phyloP scores from a whole-genome alignment of 2,113 vertebrate genomes.

The Danio rerio region GRCz12tu NC_133195.1:34066001-34066500 shows the following conservation, averaged over 20 bases:
- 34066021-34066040: constrained; percentile 72
- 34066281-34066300: constrained; percentile 85
- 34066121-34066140: constrained; percentile 84
- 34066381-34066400: constrained; percentile 77
- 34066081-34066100: constrained; percentile 86
- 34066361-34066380: constrained; percentile 70
- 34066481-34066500: constrained; percentile 73
- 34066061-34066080: constrained; percentile 79
- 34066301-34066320: constrained; percentile 83
- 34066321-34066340: constrained; percentile 78
- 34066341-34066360: constrained; percentile 75
- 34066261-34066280: constrained; percentile 88
- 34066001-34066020: constrained; percentile 85
- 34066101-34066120: constrained; percentile 79
- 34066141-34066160: constrained; percentile 80
- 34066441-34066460: constrained; percentile 76
- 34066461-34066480: constrained; percentile 77
- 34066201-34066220: constrained; percentile 77
- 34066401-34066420: constrained; percentile 74
- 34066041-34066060: constrained; percentile 74
- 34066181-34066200: constrained; percentile 79
- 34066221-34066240: constrained; percentile 65
- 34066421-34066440: constrained; percentile 74
- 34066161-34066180: constrained; percentile 84
- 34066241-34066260: constrained; percentile 83